Conservation (phyloP, 2,797 vertebrate genomes). For the Onychomys leucogaster region DNA sequence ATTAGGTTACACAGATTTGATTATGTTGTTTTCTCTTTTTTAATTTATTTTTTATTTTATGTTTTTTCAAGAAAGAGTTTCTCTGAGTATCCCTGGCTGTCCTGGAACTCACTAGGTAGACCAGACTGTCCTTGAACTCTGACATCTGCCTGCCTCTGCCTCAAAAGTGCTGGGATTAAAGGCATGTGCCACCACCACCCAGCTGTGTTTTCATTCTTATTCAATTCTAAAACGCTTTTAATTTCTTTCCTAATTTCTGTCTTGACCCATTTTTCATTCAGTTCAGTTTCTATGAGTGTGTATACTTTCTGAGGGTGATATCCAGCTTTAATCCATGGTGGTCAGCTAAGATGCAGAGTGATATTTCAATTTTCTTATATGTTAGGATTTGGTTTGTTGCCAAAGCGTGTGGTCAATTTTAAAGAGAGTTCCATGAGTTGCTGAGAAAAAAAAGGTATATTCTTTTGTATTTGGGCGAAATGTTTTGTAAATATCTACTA, state of each 20-base stretch:
- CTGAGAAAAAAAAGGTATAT: background rate
- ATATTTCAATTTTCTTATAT: background rate
- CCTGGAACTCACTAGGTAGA: background rate
- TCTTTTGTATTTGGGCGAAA: background rate
- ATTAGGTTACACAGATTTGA: background rate
- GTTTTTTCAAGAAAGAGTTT: background rate
- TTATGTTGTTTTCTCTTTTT: background rate
- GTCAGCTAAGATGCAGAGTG: background rate
- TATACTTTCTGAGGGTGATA: background rate
- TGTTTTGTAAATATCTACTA: background rate
- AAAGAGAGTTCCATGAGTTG: background rate
- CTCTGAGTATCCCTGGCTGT: background rate
- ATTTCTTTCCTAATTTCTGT: background rate
- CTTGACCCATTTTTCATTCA: background rate
- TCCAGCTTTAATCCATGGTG: background rate
- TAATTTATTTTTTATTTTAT: background rate
- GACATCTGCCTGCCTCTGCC: background rate
- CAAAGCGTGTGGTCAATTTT: background rate
- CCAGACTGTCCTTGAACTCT: background rate
- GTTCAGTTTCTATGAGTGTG: background rate
- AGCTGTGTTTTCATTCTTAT: background rate
- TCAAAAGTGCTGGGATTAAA: background rate
- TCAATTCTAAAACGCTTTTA: background rate
- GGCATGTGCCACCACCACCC: background rate
- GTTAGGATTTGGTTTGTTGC: background rate